Conservation (phyloP, 2,888 invertebrate genomes). For the Drosophila paramelanica region DNA sequence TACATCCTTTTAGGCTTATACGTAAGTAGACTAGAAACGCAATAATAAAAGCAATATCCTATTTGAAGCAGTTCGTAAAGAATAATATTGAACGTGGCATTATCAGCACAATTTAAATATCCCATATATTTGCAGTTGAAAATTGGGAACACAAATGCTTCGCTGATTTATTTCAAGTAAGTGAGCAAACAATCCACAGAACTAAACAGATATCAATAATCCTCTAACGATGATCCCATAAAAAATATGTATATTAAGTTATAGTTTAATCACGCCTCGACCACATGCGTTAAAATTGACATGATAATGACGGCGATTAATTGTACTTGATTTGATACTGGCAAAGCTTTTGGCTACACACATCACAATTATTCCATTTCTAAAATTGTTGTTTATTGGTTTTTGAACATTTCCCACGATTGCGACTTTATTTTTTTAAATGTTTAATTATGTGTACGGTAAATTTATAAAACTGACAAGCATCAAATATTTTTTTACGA, state of each 20-base stretch:
- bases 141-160: not conserved
- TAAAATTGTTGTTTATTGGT: constrained; percentile 14
- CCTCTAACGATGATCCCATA: constrained; percentile 12
- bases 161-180: not conserved
- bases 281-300: constrained; percentile 40
- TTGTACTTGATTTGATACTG: constrained; percentile 7
- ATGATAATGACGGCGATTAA: constrained; percentile 30
- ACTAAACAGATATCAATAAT: constrained; percentile 3
- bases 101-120: not conserved
- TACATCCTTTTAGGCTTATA: too few relatives aligned
- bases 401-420: constrained; percentile 2
- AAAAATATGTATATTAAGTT: constrained; percentile 16
- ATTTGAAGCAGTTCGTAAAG: too few relatives aligned
- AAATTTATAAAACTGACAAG: constrained; percentile 26
- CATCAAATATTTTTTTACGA: constrained; percentile 12
- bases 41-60: too few relatives aligned
- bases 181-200: not conserved
- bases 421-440: not conserved
- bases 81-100: too few relatives aligned
- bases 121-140: not conserved
- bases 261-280: constrained; percentile 50
- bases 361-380: constrained; percentile 13
- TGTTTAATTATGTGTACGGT: constrained; percentile 5
- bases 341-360: constrained; percentile 9
- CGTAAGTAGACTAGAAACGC: too few relatives aligned